phyloP scores from a whole-genome alignment of 2,113 vertebrate species.

The Fulmarus glacialis region DNA sequence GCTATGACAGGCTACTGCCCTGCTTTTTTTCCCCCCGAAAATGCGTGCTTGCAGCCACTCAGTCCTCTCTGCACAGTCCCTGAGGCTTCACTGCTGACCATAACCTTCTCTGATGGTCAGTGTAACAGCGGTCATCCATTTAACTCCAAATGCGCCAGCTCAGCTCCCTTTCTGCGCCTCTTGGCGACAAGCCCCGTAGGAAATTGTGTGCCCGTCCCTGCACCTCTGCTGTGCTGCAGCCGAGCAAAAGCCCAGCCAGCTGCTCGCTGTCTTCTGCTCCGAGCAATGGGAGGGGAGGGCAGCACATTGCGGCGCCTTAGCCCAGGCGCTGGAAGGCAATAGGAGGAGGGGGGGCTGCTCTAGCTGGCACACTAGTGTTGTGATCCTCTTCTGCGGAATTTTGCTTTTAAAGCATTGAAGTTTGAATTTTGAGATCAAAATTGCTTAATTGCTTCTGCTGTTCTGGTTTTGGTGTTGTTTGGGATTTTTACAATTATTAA shows the following conservation, averaged over 20 bases:
- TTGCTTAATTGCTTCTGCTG: constrained; percentile 22
- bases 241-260: not conserved
- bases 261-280: accelerated
- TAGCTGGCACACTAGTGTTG: not conserved
- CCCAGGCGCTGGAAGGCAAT: not conserved
- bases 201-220: not conserved
- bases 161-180: not conserved
- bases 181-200: accelerated
- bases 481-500: constrained; percentile 3
- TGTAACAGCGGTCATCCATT: accelerated
- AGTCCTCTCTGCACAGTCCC: not conserved
- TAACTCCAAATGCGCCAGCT: not conserved
- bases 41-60: not conserved
- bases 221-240: not conserved
- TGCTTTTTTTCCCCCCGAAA: not conserved
- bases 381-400: not conserved
- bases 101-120: not conserved
- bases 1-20: not conserved
- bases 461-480: not conserved
- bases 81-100: not conserved
- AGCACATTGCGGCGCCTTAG: not conserved
- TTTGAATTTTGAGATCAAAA: not conserved
- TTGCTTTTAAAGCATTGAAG: not conserved
- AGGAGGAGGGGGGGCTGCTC: not conserved
- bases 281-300: not conserved